A percentile compares a stretch with the other conserved stretches of the same genome.
Evolutionary conservation across 2,797 vertebrate genomes (phyloP).

Genomic region (Paguma larvata): DNA sequence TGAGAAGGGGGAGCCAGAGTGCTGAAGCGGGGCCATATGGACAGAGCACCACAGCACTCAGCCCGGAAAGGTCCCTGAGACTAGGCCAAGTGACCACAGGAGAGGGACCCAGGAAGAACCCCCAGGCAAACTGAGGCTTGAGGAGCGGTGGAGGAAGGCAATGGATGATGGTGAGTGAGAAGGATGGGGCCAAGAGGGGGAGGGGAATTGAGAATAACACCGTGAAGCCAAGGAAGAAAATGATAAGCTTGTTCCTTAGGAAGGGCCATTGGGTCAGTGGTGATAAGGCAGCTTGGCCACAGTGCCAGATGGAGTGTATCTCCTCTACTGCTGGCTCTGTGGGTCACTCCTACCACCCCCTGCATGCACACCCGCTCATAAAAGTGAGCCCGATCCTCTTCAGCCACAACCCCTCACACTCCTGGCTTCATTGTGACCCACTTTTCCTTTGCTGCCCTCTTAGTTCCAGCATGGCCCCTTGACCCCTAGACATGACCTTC

Average conservation of each 20-base stretch:
- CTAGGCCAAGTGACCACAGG: background rate
- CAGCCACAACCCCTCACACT: background rate
- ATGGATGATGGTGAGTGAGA: background rate
- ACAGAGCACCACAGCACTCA: background rate
- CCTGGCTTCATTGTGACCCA: accelerated
- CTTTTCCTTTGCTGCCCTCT: background rate
- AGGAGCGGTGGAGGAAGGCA: background rate
- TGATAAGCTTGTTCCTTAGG: too few relatives aligned
- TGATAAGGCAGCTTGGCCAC: background rate
- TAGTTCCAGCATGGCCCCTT: background rate
- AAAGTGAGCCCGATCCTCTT: background rate
- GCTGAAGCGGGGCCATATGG: background rate
- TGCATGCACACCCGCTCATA: background rate
- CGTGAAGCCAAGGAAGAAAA: background rate
- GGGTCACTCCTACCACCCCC: background rate
- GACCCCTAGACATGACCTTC: background rate
- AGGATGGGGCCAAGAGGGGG: background rate
- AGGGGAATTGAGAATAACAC: background rate
- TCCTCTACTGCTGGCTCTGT: background rate
- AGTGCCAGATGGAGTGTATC: background rate
- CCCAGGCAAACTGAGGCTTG: background rate
- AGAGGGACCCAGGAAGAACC: background rate
- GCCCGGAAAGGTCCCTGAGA: background rate
- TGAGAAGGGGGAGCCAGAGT: too few relatives aligned
- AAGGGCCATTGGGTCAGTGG: background rate